Percentiles rank a stretch among this genome's conserved stretches.
Evolutionary conservation across 2,797 vertebrate species (phyloP).

Genomic region (Centropyge bicolor): DNA sequence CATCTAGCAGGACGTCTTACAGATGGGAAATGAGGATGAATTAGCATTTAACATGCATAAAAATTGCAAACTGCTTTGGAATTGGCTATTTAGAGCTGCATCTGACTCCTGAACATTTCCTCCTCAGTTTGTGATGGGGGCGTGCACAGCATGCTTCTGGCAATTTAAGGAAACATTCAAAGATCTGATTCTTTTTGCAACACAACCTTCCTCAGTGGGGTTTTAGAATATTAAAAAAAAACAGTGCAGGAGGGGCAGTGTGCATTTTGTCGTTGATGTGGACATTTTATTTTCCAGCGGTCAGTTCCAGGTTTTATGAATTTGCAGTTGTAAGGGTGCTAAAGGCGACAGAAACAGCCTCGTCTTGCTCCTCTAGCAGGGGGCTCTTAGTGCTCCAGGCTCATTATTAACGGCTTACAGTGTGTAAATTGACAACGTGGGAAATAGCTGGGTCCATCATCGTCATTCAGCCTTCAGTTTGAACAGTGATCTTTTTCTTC

Average conservation of each 20-base stretch:
- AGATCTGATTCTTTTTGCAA: neutral
- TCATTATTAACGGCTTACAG: conserved; percentile 56
- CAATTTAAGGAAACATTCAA: neutral
- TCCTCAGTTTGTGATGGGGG: neutral
- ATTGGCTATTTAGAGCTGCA: neutral
- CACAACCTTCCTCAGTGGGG: neutral
- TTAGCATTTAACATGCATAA: neutral
- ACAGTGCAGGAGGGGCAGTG: neutral
- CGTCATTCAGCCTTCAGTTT: conserved; percentile 29
- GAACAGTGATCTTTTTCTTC: conserved; percentile 6
- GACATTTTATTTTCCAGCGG: conserved; percentile 10
- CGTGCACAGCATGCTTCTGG: neutral
- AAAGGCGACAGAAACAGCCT: conserved; percentile 27
- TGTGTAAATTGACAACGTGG: conserved; percentile 56
- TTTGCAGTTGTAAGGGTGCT: conserved; percentile 3
- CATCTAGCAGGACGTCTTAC: no score
- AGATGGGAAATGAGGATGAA: neutral
- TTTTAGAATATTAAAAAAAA: neutral
- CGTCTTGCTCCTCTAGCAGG: conserved; percentile 26
- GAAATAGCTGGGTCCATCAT: conserved; percentile 46
- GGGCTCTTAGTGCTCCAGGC: conserved; percentile 20
- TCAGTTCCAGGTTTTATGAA: neutral
- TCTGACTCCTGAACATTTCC: neutral
- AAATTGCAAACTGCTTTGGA: neutral
- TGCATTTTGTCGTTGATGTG: neutral